Evolutionary conservation across 2,797 vertebrate genomes (phyloP).

Genomic region (Allochrocebus solatus): DNA sequence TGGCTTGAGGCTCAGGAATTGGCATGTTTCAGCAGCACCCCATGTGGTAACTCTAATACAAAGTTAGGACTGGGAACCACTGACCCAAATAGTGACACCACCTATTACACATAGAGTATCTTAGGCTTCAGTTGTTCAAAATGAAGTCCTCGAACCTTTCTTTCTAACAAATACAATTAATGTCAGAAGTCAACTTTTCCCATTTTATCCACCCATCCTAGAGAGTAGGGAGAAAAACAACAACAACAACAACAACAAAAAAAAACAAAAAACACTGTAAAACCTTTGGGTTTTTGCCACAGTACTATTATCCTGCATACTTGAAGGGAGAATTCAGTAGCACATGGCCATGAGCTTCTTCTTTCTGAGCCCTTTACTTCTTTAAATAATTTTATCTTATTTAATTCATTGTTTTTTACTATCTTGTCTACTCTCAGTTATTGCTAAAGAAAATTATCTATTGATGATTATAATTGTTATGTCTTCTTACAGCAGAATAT

Average conservation of each 20-base stretch:
- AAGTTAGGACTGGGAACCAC: neutral
- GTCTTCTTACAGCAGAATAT: neutral
- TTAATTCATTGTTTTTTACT: slow-evolving; percentile 5
- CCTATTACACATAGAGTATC: neutral
- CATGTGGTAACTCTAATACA: neutral
- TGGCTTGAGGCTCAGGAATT: neutral
- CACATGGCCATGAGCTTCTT: neutral
- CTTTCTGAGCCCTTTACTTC: neutral
- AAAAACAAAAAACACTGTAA: neutral
- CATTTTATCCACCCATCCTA: neutral
- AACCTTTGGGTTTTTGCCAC: neutral
- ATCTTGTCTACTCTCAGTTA: neutral
- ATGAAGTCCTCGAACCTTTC: neutral
- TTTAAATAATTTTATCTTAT: neutral
- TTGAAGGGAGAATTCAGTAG: neutral
- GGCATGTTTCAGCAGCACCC: neutral
- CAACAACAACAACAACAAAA: no score
- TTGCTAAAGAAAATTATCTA: neutral
- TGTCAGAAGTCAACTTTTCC: neutral
- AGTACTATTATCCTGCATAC: neutral
- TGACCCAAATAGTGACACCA: neutral
- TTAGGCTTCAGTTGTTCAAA: neutral
- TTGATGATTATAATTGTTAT: neutral
- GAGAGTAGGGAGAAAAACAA: neutral
- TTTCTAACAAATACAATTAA: neutral